These are phyloP conservation scores for Athetis lepigone DNA, from an alignment of 2,888 invertebrate genomes.

Conservation along the genomic window DNA sequence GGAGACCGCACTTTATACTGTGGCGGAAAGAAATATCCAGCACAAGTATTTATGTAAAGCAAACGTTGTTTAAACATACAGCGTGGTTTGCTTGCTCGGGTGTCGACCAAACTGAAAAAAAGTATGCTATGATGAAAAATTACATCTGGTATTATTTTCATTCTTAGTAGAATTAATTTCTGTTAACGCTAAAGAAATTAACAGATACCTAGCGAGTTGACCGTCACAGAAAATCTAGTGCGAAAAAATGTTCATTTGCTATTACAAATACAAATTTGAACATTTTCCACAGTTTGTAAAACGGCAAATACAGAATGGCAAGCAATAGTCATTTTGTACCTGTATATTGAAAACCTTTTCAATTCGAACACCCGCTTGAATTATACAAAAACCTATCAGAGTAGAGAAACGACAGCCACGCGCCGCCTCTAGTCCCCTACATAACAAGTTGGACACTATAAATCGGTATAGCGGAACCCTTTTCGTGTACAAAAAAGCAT, in stretches of 20 bases:
- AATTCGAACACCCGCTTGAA: constrained; percentile 10
- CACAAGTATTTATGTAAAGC: background rate
- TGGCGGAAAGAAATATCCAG: constrained; percentile 13
- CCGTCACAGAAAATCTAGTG: too few species aligned
- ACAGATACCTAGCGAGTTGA: too few species aligned
- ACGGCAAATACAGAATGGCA: background rate
- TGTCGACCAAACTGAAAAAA: background rate
- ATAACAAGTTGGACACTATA: constrained; percentile 36
- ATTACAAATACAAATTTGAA: background rate
- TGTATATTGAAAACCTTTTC: constrained; percentile 15
- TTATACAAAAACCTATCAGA: constrained; percentile 26
- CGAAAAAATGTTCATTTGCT: background rate
- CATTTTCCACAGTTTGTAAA: background rate
- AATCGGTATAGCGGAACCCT: constrained; percentile 30
- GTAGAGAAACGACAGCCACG: constrained; percentile 1
- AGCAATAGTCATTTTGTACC: background rate
- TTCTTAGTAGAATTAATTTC: background rate
- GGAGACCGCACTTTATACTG: constrained; percentile 25
- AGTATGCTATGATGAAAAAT: background rate
- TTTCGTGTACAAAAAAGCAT: constrained; percentile 40
- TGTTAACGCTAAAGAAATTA: too few species aligned
- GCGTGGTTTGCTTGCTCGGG: background rate
- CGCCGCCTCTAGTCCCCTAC: constrained; percentile 4
- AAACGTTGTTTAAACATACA: background rate
- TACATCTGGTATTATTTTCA: background rate